phyloP scores from a whole-genome alignment of 1,140 invertebrate species.

The Cyphomyrmex costatus region DNA sequence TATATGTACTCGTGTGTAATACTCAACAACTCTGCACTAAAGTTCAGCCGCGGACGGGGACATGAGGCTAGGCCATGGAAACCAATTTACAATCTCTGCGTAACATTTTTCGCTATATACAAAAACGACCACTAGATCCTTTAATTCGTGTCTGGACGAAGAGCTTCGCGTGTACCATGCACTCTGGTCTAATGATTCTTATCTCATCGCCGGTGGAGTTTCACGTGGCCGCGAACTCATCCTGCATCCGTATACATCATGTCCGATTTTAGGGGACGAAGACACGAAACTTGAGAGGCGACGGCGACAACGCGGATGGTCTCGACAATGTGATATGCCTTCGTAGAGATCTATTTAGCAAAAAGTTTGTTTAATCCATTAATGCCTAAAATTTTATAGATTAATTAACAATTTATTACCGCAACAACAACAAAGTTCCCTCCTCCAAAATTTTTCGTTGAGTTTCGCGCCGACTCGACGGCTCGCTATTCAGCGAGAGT shows the following conservation, averaged over 20 bases:
- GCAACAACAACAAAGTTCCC: constrained; percentile 81
- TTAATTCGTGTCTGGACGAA: constrained; percentile 46
- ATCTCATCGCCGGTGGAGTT: constrained; percentile 15
- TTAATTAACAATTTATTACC: constrained; percentile 81
- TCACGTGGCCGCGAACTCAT: constrained; percentile 26
- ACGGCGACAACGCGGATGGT: constrained; percentile 37
- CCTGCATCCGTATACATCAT: not conserved
- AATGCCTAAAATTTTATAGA: constrained; percentile 76
- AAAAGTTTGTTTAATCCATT: constrained; percentile 71
- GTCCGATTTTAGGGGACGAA: constrained; percentile 8
- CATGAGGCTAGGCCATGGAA: constrained; percentile 70
- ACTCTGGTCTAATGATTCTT: constrained; percentile 11
- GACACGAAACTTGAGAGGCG: constrained; percentile 27
- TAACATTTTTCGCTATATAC: constrained; percentile 71
- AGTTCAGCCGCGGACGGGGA: constrained; percentile 72
- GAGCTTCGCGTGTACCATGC: constrained; percentile 18
- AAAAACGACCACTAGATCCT: constrained; percentile 61
- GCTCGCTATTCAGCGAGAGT: constrained; percentile 57
- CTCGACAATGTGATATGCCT: constrained; percentile 50
- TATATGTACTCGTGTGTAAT: not conserved
- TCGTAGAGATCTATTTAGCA: constrained; percentile 73
- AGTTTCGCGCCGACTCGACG: constrained; percentile 43
- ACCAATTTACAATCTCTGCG: constrained; percentile 60
- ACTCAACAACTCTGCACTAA: constrained; percentile 65
- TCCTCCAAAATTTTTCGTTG: constrained; percentile 41